Evolutionary conservation across 1,140 invertebrate species (phyloP).

Genomic region (Polypedilum vanderplanki): DNA sequence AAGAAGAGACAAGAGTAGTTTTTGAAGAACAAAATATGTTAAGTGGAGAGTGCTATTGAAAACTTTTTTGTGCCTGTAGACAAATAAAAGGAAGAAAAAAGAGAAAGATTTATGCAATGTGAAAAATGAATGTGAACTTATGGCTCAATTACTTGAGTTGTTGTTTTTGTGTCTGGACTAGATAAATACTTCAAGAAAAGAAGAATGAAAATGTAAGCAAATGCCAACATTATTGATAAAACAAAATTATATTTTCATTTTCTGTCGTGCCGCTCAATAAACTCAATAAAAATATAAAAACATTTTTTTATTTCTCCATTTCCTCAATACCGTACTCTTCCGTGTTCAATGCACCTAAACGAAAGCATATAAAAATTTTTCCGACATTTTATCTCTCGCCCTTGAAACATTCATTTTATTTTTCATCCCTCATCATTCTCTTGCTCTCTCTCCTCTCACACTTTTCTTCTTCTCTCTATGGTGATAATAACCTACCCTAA

Average conservation of each 20-base stretch:
- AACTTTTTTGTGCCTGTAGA: not conserved
- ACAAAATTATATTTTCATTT: not conserved
- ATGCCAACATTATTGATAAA: not conserved
- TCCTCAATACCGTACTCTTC: too few species aligned
- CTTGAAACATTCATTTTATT: conserved; percentile 3
- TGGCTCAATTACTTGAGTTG: not conserved
- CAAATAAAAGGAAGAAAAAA: not conserved
- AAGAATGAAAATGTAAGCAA: conserved; percentile 4
- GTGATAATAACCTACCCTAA: too few species aligned
- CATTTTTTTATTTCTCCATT: too few species aligned
- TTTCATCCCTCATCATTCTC: not conserved
- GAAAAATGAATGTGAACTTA: not conserved
- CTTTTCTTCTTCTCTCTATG: too few species aligned
- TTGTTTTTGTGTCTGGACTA: not conserved
- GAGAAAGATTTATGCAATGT: not conserved
- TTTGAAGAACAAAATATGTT: not conserved
- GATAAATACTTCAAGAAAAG: not conserved
- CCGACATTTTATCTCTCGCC: conserved; percentile 1
- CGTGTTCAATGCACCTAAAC: too few species aligned
- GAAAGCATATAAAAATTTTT: not conserved
- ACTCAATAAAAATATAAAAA: too few species aligned
- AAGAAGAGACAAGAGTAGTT: too few species aligned
- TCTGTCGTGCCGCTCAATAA: too few species aligned
- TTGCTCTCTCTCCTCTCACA: too few species aligned
- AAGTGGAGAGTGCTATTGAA: conserved; percentile 17